These are phyloP conservation scores for Sebastes paucispinis DNA, from an alignment of 2,797 vertebrate genomes.

Conservation along the genomic window DNA sequence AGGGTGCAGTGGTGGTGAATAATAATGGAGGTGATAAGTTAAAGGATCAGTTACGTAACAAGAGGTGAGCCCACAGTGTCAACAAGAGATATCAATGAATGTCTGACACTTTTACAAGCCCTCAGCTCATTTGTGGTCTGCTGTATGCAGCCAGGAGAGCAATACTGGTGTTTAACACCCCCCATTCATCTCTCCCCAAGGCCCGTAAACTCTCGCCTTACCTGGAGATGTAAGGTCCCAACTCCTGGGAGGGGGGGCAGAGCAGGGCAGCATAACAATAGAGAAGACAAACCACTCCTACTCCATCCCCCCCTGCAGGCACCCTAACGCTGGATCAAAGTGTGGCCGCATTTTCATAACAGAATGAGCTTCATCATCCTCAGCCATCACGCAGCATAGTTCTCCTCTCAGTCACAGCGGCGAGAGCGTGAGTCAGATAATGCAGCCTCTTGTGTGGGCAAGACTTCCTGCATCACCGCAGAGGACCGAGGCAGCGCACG, in stretches of 20 bases:
- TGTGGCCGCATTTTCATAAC: constrained; percentile 30
- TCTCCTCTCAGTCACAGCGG: constrained; percentile 20
- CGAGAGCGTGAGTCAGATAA: constrained; percentile 31
- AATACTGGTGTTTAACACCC: not conserved
- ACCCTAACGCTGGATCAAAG: constrained; percentile 41
- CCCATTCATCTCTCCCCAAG: constrained; percentile 35
- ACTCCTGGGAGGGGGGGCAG: not conserved
- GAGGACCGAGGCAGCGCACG: not conserved
- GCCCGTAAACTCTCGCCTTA: constrained; percentile 39
- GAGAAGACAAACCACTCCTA: constrained; percentile 21
- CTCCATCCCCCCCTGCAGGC: constrained; percentile 15
- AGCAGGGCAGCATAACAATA: constrained; percentile 46
- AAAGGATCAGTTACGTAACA: constrained; percentile 39
- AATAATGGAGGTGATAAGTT: constrained; percentile 46
- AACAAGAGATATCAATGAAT: constrained; percentile 41
- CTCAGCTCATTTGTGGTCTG: constrained; percentile 17
- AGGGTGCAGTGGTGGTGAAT: constrained; percentile 39
- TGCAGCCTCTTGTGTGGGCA: constrained; percentile 17
- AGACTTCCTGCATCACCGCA: constrained; percentile 4
- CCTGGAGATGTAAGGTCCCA: constrained; percentile 28
- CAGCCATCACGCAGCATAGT: constrained; percentile 1
- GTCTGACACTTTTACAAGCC: constrained; percentile 51
- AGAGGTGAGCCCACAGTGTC: constrained; percentile 33
- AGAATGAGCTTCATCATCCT: not conserved
- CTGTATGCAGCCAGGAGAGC: constrained; percentile 24